Evolutionary conservation across 1,140 invertebrate genomes (phyloP).

Genomic region (Helicoverpa zea): DNA sequence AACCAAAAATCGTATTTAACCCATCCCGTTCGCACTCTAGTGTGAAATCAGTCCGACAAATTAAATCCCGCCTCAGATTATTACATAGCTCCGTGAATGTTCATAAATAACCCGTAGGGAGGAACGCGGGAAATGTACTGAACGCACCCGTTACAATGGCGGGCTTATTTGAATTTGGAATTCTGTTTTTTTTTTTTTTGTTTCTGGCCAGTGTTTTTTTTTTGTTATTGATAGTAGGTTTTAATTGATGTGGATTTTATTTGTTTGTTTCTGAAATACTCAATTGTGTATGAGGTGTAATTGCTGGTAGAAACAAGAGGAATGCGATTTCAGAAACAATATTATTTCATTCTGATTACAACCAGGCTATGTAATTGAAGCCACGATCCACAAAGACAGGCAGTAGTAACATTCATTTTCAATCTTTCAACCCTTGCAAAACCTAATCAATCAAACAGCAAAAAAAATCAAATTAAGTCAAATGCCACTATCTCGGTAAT

Average conservation of each 20-base stretch:
- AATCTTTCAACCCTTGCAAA: no score
- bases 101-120: slow-evolving; percentile 88
- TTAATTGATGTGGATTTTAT: neutral
- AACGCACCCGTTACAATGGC: slow-evolving; percentile 35
- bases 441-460: slow-evolving; percentile 12
- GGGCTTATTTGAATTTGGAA: slow-evolving; percentile 50
- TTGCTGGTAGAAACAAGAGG: no score
- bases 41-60: slow-evolving; percentile 89
- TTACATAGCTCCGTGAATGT: slow-evolving; percentile 90
- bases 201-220: neutral
- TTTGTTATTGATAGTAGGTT: neutral
- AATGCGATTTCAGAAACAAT: no score
- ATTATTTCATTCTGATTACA: no score
- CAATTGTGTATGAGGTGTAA: no score
- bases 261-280: no score
- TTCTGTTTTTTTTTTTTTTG: slow-evolving; percentile 1
- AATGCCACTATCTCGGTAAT: slow-evolving; percentile 40
- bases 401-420: no score
- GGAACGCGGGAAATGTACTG: slow-evolving; percentile 57
- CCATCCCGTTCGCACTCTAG: slow-evolving; percentile 69
- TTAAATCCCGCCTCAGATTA: slow-evolving; percentile 90
- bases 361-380: no score
- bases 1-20: slow-evolving; percentile 21
- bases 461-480: slow-evolving; percentile 17
- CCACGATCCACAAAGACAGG: no score